These are phyloP conservation scores for Drosophila algonquin DNA, from an alignment of 2,888 invertebrate genomes.

Conservation along the genomic window DNA sequence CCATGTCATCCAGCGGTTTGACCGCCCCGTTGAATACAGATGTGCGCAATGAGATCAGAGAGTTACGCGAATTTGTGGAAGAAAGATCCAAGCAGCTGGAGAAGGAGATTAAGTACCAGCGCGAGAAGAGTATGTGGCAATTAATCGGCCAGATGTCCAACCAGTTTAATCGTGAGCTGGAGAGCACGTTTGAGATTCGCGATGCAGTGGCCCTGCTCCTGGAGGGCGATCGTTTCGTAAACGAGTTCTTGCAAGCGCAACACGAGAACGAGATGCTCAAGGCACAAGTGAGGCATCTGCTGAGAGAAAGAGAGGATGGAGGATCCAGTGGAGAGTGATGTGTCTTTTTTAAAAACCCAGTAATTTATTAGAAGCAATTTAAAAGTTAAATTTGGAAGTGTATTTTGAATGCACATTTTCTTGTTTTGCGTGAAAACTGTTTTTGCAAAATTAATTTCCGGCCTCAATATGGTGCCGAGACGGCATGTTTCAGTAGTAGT, in stretches of 20 bases:
- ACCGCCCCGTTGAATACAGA: constrained; percentile 42
- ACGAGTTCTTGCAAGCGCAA: constrained; percentile 77
- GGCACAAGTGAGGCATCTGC: constrained; percentile 61
- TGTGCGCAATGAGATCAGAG: constrained; percentile 58
- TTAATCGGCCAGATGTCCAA: constrained; percentile 71
- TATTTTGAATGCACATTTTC: constrained; percentile 62
- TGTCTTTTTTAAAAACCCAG: constrained; percentile 61
- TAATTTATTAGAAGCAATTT: constrained; percentile 69
- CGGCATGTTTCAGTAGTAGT: constrained; percentile 49
- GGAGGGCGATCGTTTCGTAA: constrained; percentile 78
- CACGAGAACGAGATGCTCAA: constrained; percentile 79
- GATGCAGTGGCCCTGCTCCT: constrained; percentile 75
- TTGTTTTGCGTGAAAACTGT: constrained; percentile 46
- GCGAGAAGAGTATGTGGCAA: constrained; percentile 73
- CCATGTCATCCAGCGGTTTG: constrained; percentile 49
- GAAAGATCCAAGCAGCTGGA: constrained; percentile 74
- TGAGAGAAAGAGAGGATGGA: constrained; percentile 20
- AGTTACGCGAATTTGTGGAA: constrained; percentile 71
- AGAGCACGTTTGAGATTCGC: constrained; percentile 68
- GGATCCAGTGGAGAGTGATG: constrained; percentile 2
- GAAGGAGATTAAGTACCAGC: constrained; percentile 74
- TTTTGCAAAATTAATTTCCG: constrained; percentile 64
- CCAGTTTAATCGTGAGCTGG: constrained; percentile 72
- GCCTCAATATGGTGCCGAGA: constrained; percentile 47
- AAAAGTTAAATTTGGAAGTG: constrained; percentile 62